Base-by-base conservation (phyloP, 30 jellyfish, hydroid and myxozoan species). In the Aurelia coerulea region DNA sequence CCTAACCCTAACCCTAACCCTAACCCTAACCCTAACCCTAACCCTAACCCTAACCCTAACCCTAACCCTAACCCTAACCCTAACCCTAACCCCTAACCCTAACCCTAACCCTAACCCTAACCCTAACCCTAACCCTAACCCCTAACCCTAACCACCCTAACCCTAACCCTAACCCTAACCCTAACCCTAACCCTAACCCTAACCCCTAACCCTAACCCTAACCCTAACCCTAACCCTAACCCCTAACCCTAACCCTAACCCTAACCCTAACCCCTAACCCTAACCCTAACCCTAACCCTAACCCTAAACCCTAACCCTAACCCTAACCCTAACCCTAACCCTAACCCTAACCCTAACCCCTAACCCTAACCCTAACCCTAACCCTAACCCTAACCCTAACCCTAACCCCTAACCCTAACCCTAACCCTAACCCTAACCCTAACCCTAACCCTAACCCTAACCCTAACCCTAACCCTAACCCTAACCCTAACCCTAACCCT, bases 281-380 rank as follows among this genome's bases (percentile, higher is more conserved):
- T 37, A 37, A 37, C 84, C 84, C 71, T 42, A 74, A 46, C 84
- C 84, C 71, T 52, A 74, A 74, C 84, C 84, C 69, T 42, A 74
- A 35, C 81, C 71, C 69, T 74, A n/a, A 74, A 74, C 84, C 84
- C 84, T 74, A 74, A 50, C 84, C 84, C 84, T 74, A 74, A 74
- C 84, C 69, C 69, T 41, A 46, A 74, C 84, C 71, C 84, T 74
- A 42, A 74, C 50, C 71, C 84, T 74, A 42, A 74, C 84, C 84
- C 84, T 74, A 42, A 54, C 84, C 84, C 84, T 37, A 37, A 37
- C 46, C 46, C 46, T 37, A 37, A 37, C n/a, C 46, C 46, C 46
- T 37, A 37, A 37, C 84, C 84, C 84, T 74, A 42, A 74, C 71
- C 84, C 84, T 74, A 42, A 74, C 69, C 71, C 72, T 46, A 74